Conservation (phyloP, 2,797 vertebrate genomes). For the Gallinago stenura region DNA sequence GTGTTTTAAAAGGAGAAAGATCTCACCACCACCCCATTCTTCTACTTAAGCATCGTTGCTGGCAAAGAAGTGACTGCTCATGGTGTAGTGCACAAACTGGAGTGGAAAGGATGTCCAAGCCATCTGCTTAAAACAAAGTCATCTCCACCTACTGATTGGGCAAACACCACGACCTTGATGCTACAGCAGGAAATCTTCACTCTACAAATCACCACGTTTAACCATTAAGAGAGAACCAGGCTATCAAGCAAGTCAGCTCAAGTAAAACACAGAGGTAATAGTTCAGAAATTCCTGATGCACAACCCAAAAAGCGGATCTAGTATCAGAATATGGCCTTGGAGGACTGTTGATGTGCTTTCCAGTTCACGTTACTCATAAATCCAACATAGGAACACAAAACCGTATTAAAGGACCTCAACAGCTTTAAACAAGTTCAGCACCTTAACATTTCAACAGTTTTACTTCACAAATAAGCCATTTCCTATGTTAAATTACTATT, state of each 20-base stretch:
- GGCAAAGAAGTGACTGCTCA: neutral
- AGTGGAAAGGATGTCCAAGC: neutral
- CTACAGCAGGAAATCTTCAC: neutral
- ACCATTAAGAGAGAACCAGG: neutral
- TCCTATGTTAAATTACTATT: neutral
- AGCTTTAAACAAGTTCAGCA: neutral
- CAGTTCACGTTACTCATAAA: neutral
- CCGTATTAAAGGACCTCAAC: neutral
- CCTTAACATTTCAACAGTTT: neutral
- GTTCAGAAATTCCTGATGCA: neutral
- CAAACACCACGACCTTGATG: neutral
- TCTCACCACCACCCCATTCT: neutral
- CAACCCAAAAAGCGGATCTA: neutral
- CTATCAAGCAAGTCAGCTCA: neutral
- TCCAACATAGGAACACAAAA: neutral
- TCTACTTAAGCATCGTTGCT: neutral
- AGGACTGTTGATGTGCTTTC: neutral
- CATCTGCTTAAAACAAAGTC: neutral
- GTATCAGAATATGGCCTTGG: neutral
- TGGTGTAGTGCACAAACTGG: neutral
- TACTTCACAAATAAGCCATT: neutral
- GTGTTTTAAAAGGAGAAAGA: neutral
- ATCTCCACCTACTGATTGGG: neutral
- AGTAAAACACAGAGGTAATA: neutral
- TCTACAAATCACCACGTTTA: neutral